Evolutionary conservation across 2,113 vertebrate genomes (phyloP), one percentile per base, ranked within the genome.

Genomic region (Pachyramphus minor): DNA sequence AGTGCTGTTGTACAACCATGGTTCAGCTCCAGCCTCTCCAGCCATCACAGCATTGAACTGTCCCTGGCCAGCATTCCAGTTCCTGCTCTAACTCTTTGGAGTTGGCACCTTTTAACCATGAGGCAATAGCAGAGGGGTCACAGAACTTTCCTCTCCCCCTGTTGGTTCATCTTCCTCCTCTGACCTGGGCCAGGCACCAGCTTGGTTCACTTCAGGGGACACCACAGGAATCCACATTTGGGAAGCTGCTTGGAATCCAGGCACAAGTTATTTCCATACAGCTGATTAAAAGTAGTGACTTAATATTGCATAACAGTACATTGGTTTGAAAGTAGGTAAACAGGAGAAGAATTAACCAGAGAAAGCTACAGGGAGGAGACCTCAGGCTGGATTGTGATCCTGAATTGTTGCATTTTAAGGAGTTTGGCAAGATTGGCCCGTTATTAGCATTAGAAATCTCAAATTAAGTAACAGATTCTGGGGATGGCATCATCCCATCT

Each of bases 131-230:
- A 71, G n/a, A 41, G 15, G 69, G 0, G 0, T 44, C 45, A 44
- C 27, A 33, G 64, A 67, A 82, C n/a, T 21, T 11, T 47, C 41
- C 31, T 85, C 25, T 56, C 67, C 35, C 30, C 21, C 50, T 71
- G 8, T 6, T 18, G 45, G 52, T 21, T 41, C 9, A 24, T 37
- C 37, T 16, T 59, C 7, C 66, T 88, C 2, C 1, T 17, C 39
- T 47, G 28, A 21, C 1, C 6, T 0, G 2, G 39, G 17, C 16
- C n/a, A 62, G 42, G 45, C 11, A 66, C 55, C 42, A 31, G 27
- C 31, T 21, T 68, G 16, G 39, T n/a, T 42, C 23, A 11, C 52
- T 49, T 18, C 42, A 81, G 74, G 5, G 23, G 35, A 64, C 28
- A 12, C 33, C 47, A 8, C 12, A n/a, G 59, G 53, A 66, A 14